phyloP scores from a whole-genome alignment of 2,113 vertebrate genomes.

The Phrynosoma blainvillii region DNA sequence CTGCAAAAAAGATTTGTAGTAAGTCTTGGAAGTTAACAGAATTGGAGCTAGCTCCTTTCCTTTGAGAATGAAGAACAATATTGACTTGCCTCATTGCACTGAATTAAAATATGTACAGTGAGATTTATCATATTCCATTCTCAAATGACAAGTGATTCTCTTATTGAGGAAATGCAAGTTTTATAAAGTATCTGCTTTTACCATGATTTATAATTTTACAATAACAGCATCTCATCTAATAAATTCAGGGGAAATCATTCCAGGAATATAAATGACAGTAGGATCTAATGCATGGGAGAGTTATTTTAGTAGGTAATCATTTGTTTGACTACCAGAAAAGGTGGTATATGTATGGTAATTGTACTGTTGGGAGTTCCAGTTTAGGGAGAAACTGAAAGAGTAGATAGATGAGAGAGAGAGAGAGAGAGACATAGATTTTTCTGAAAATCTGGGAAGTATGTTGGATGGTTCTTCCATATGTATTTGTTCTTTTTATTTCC shows the following conservation, averaged over 20 bases:
- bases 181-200: constrained; percentile 33
- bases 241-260: constrained; percentile 34
- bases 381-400: too few species aligned
- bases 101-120: constrained; percentile 32
- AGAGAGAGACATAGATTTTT: not conserved
- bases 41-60: constrained; percentile 35
- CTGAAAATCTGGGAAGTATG: not conserved
- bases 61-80: constrained; percentile 25
- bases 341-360: not conserved
- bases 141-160: constrained; percentile 18
- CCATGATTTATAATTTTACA: constrained; percentile 37
- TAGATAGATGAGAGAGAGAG: too few species aligned
- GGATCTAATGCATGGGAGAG: not conserved
- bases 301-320: constrained; percentile 26
- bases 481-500: not conserved
- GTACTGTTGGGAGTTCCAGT: not conserved
- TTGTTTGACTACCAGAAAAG: not conserved
- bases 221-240: constrained; percentile 32
- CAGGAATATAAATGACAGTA: constrained; percentile 32
- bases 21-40: constrained; percentile 20
- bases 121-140: constrained; percentile 44
- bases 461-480: not conserved
- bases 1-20: constrained; percentile 24
- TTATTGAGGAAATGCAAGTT: constrained; percentile 23
- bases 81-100: constrained; percentile 41